phyloP scores from a whole-genome alignment of 1,140 invertebrate genomes.

The Papilio aristodemus region DNA sequence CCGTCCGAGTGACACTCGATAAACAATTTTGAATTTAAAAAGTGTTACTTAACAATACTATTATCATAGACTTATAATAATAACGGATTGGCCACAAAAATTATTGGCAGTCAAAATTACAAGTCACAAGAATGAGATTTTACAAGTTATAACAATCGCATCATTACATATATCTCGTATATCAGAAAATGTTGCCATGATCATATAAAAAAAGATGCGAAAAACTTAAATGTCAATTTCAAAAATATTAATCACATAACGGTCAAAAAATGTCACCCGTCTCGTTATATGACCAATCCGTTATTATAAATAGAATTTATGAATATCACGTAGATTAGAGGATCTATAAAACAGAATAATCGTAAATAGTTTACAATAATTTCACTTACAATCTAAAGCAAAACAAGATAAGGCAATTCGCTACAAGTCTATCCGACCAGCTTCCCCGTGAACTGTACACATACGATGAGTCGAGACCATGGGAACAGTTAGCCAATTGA shows the following conservation, averaged over 20 bases:
- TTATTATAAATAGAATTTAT: background rate
- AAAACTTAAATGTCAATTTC: constrained; percentile 40
- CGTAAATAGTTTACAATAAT: constrained; percentile 62
- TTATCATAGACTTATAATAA: background rate
- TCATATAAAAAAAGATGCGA: too few species aligned
- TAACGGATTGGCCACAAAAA: background rate
- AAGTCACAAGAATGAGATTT: background rate
- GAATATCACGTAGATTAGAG: constrained; percentile 15
- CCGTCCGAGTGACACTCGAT: constrained; percentile 43
- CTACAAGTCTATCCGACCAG: constrained; percentile 56
- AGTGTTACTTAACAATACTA: constrained; percentile 44
- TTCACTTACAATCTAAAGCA: constrained; percentile 68
- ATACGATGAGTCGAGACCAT: constrained; percentile 53
- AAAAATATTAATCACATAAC: constrained; percentile 39
- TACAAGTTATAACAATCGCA: background rate
- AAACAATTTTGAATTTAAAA: constrained; percentile 43
- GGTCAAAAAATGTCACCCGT: background rate
- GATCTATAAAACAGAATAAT: constrained; percentile 34
- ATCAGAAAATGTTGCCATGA: too few species aligned
- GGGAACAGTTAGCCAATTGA: constrained; percentile 37
- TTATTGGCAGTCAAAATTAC: constrained; percentile 10
- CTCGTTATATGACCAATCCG: background rate
- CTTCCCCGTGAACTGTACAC: constrained; percentile 46
- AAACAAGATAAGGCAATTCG: constrained; percentile 76
- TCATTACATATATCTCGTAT: too few species aligned